Conservation (phyloP, 2,888 invertebrate species). For the Stenoptilia bipunctidactyla region DNA sequence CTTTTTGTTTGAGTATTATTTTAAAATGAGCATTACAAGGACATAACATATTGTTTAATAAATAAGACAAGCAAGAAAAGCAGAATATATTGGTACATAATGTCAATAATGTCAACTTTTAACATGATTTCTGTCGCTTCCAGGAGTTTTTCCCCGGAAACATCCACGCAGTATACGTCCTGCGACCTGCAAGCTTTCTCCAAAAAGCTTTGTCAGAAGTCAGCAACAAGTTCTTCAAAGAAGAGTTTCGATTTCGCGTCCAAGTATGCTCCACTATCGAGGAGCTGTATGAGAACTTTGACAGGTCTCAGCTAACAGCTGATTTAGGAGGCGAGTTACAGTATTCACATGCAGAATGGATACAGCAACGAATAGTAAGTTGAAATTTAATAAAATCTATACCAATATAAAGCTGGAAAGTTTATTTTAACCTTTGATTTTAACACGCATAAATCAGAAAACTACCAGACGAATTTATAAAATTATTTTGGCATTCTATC, state of each 20-base stretch:
- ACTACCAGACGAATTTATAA: too few relatives aligned
- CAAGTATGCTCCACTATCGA: slow-evolving; percentile 87
- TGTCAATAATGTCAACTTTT: too few relatives aligned
- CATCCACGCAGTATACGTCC: slow-evolving; percentile 93
- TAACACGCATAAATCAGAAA: too few relatives aligned
- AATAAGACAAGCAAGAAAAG: too few relatives aligned
- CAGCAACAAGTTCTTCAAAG: slow-evolving; percentile 90
- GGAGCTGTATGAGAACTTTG: slow-evolving; percentile 89
- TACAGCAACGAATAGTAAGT: slow-evolving; percentile 94
- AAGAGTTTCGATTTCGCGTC: slow-evolving; percentile 92
- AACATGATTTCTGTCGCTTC: slow-evolving; percentile 19
- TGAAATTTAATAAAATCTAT: too few relatives aligned
- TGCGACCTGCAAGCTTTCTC: slow-evolving; percentile 93
- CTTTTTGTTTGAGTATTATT: too few relatives aligned
- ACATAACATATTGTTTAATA: too few relatives aligned
- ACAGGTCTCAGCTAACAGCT: slow-evolving; percentile 85
- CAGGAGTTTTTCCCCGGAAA: slow-evolving; percentile 95
- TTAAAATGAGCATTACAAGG: too few relatives aligned
- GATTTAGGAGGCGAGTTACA: slow-evolving; percentile 91
- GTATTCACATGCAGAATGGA: slow-evolving; percentile 96
- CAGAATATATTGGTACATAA: too few relatives aligned
- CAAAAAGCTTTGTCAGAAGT: slow-evolving; percentile 97
- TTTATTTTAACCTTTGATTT: too few relatives aligned
- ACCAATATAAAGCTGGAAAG: too few relatives aligned
- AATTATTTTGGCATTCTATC: too few relatives aligned